phyloP scores from a whole-genome alignment of 2,113 vertebrate species.

The Sigmodon hispidus region DNA sequence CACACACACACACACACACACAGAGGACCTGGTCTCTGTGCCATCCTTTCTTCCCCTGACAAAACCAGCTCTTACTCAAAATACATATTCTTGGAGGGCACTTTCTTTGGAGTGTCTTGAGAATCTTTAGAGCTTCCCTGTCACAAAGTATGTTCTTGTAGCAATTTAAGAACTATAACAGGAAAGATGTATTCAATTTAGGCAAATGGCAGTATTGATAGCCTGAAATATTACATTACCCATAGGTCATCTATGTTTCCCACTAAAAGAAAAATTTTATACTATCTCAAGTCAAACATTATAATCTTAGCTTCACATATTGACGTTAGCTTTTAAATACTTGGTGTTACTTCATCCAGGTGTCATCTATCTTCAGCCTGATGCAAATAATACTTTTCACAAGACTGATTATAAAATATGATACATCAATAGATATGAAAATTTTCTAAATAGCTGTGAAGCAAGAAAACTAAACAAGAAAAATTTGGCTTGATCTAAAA shows the following conservation, averaged over 20 bases:
- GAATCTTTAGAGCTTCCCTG: background rate
- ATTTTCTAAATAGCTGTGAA: background rate
- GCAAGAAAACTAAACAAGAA: background rate
- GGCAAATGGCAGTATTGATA: background rate
- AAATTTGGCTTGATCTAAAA: background rate
- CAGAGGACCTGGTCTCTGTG: background rate
- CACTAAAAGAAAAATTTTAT: background rate
- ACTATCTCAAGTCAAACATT: background rate
- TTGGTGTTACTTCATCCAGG: background rate
- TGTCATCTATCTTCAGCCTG: background rate
- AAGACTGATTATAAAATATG: background rate
- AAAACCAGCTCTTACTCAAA: background rate
- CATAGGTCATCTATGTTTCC: background rate
- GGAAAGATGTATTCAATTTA: background rate
- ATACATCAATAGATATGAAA: background rate
- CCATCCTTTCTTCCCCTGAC: background rate
- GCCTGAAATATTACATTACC: background rate
- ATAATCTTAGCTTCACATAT: background rate
- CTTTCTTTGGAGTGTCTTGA: background rate
- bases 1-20: rapidly evolving
- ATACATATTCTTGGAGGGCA: background rate
- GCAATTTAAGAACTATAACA: background rate
- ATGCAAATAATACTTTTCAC: background rate
- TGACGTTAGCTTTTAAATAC: background rate
- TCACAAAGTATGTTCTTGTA: background rate